Evolutionary conservation across 2,797 vertebrate species (phyloP).

Genomic region (Sebastes matsubarae): DNA sequence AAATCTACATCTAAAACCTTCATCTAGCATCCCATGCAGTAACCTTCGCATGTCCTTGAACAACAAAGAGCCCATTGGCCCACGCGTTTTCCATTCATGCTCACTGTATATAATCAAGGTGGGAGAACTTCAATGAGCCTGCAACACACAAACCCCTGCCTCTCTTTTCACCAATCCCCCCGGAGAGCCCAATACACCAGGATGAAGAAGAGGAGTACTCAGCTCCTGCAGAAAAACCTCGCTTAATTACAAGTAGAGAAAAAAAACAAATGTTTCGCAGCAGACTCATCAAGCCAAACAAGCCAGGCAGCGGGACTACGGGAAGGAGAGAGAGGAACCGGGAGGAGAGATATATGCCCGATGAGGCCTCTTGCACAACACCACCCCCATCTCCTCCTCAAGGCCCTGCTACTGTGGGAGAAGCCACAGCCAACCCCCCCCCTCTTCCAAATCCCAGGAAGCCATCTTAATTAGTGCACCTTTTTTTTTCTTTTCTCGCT

Average conservation of each 20-base stretch:
- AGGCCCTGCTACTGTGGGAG: constrained; percentile 60
- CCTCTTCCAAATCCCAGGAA: constrained; percentile 67
- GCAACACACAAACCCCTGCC: constrained; percentile 50
- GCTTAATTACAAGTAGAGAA: constrained; percentile 63
- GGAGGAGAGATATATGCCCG: constrained; percentile 41
- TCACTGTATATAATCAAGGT: constrained; percentile 69
- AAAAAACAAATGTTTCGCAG: constrained; percentile 60
- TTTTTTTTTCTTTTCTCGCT: constrained; percentile 45
- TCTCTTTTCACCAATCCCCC: constrained; percentile 58
- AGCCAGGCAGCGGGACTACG: constrained; percentile 33
- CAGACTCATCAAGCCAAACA: constrained; percentile 63
- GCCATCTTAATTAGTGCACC: constrained; percentile 76
- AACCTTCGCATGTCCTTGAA: constrained; percentile 71
- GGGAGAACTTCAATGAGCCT: constrained; percentile 67
- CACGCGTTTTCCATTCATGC: constrained; percentile 67
- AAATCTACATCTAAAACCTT: constrained; percentile 49
- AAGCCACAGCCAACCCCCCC: constrained; percentile 35
- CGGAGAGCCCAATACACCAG: constrained; percentile 50
- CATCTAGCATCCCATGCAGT: constrained; percentile 40
- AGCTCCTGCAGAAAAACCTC: constrained; percentile 43
- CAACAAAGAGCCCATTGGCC: constrained; percentile 67
- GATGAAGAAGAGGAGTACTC: constrained; percentile 49
- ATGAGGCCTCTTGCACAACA: constrained; percentile 51
- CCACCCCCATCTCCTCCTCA: constrained; percentile 63
- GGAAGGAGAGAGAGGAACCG: constrained; percentile 27